Evolutionary conservation across 2,797 vertebrate genomes (phyloP).

Genomic region (Vipera ursinii): DNA sequence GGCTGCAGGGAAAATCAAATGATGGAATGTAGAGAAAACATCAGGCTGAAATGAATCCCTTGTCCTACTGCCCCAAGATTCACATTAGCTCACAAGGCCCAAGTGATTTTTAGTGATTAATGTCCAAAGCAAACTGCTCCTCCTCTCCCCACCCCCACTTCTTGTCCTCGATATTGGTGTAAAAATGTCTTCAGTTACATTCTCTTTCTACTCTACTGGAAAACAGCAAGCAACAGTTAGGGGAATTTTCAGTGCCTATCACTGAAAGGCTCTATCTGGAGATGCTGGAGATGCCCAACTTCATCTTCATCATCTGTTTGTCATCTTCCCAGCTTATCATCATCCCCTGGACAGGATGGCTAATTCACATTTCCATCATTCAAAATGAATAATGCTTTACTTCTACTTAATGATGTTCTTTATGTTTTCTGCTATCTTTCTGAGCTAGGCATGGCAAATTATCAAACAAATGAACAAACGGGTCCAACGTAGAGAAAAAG

Average conservation of each 20-base stretch:
- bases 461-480: neutral
- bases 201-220: neutral
- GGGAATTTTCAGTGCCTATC: neutral
- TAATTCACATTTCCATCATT: neutral
- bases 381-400: neutral
- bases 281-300: neutral
- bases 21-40: neutral
- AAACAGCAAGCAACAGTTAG: neutral
- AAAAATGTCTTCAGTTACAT: neutral
- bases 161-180: neutral
- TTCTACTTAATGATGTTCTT: neutral
- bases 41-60: neutral
- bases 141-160: neutral
- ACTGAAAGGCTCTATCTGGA: neutral
- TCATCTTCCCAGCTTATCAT: neutral
- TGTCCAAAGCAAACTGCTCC: neutral
- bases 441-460: neutral
- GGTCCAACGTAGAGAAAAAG: too few species aligned
- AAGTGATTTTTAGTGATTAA: neutral
- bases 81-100: neutral
- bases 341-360: neutral
- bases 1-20: neutral
- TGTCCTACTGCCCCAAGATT: neutral
- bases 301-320: neutral
- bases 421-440: neutral